Percentiles rank a stretch among this genome's conserved stretches.
Evolutionary conservation across 1,140 invertebrate genomes (phyloP).

Genomic region (Drosophila sucinea): DNA sequence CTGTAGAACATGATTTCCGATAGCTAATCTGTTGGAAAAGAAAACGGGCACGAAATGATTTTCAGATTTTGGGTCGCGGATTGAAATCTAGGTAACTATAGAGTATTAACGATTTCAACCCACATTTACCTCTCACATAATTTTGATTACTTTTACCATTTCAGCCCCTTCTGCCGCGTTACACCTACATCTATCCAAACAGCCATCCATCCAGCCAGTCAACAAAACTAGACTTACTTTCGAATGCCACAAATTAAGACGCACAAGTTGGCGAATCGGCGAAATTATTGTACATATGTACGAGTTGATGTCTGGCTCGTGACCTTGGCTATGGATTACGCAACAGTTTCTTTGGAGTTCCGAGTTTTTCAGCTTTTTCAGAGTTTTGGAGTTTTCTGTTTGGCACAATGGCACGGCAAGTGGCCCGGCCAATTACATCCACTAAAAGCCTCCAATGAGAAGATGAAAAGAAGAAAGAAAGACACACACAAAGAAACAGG

Average conservation of each 20-base stretch:
- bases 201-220: neutral
- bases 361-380: neutral
- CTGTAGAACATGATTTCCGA: too few species aligned
- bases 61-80: too few species aligned
- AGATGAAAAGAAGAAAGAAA: conserved; percentile 14
- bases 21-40: too few species aligned
- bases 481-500: neutral
- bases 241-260: conserved; percentile 55
- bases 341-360: conserved; percentile 21
- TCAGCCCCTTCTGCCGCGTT: neutral
- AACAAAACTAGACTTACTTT: conserved; percentile 28
- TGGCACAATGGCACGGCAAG: conserved; percentile 80
- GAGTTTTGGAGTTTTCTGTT: neutral
- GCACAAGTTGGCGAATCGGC: conserved; percentile 53
- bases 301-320: conserved; percentile 25
- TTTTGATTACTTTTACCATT: conserved; percentile 41
- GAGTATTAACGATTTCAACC: neutral
- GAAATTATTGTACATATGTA: conserved; percentile 29
- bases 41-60: too few species aligned
- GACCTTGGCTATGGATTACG: conserved; percentile 44
- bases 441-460: conserved; percentile 28
- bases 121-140: neutral
- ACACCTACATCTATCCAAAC: conserved; percentile 1
- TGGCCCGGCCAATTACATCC: conserved; percentile 46
- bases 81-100: neutral